Percentiles rank a stretch among this genome's conserved stretches.
Evolutionary conservation across 2,888 invertebrate species (phyloP).

Genomic region (Trichogramma dendrolimi): DNA sequence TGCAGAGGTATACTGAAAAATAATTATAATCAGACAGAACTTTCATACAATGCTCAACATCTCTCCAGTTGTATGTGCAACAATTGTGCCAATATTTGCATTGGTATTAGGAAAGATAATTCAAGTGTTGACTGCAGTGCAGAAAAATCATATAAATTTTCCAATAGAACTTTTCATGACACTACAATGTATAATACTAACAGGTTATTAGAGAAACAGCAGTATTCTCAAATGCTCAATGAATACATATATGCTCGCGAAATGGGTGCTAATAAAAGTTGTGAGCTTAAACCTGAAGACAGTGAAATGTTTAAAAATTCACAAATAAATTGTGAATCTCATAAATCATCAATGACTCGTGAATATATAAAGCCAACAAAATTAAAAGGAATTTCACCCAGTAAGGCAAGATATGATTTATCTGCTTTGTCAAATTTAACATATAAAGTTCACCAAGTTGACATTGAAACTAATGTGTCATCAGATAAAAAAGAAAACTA

Average conservation of each 20-base stretch:
- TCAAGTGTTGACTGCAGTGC: neutral
- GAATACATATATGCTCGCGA: conserved; percentile 13
- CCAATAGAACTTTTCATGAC: conserved; percentile 5
- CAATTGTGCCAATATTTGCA: neutral
- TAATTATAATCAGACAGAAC: neutral
- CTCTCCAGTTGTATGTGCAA: neutral
- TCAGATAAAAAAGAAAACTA: conserved; percentile 5
- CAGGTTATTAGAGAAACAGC: conserved; percentile 11
- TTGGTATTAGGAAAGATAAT: neutral
- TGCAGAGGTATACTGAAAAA: conserved; percentile 2
- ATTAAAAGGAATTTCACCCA: no score
- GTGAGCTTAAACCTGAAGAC: neutral
- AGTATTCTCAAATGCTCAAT: conserved; percentile 19
- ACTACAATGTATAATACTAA: conserved; percentile 12
- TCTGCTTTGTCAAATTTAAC: no score
- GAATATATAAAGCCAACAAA: no score
- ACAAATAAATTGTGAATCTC: neutral
- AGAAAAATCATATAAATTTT: neutral
- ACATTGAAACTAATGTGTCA: neutral
- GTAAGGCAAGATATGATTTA: no score
- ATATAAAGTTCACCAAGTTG: neutral
- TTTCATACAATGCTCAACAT: neutral
- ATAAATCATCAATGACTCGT: neutral
- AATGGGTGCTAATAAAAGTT: neutral
- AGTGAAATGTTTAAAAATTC: neutral